phyloP scores from a whole-genome alignment of 1,140 invertebrate genomes.

The Conus ventricosus region DNA sequence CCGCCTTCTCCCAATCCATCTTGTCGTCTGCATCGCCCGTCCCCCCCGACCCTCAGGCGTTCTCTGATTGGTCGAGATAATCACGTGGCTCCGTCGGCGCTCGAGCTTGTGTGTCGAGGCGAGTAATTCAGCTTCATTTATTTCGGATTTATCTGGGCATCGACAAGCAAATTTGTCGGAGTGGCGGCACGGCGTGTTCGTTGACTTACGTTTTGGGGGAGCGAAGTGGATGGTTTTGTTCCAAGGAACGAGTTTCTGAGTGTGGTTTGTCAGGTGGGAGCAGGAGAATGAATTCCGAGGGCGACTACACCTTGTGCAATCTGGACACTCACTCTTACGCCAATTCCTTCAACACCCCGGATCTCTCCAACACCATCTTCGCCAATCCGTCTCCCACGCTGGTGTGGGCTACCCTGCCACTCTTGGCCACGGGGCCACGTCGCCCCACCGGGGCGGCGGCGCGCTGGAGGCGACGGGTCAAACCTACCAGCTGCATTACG shows the following conservation, averaged over 20 bases:
- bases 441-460: constrained; percentile 38
- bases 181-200: constrained; percentile 14
- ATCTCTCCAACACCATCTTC: constrained; percentile 40
- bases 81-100: constrained; percentile 61
- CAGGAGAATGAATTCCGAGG: constrained; percentile 61
- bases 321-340: constrained; percentile 66
- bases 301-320: constrained; percentile 68
- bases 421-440: no score
- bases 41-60: neutral
- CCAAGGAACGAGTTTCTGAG: no score
- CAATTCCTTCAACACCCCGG: constrained; percentile 37
- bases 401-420: no score
- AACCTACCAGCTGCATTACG: no score
- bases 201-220: neutral
- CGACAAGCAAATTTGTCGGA: constrained; percentile 67
- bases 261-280: no score
- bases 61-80: constrained; percentile 56
- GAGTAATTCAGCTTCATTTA: constrained; percentile 72
- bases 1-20: constrained; percentile 22
- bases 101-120: constrained; percentile 53
- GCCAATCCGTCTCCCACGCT: neutral
- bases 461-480: constrained; percentile 35
- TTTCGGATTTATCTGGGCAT: constrained; percentile 69
- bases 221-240: constrained; percentile 25
- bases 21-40: constrained; percentile 4